A percentile compares a stretch with the other conserved stretches of the same genome.
phyloP scores from a whole-genome alignment of 35 echinoderm and acorn worm species.

The Lytechinus variegatus region DNA sequence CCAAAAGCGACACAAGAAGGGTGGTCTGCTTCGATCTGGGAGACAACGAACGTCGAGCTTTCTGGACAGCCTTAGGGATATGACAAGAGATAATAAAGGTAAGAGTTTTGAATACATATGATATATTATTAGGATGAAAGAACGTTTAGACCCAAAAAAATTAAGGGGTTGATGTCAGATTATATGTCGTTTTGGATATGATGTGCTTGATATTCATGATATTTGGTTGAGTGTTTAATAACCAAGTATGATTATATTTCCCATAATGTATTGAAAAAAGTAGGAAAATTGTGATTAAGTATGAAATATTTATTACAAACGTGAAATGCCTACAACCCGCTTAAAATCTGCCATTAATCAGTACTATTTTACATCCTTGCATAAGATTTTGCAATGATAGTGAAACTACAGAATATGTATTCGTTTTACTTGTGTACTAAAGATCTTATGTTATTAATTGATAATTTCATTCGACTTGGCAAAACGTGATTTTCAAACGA shows the following conservation, averaged over 20 bases:
- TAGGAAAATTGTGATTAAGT: no score
- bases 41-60: conserved; percentile 35
- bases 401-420: no score
- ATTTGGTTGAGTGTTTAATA: no score
- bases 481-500: background rate
- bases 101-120: background rate
- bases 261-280: no score
- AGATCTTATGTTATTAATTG: background rate
- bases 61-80: conserved; percentile 27
- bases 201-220: no score
- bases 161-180: no score
- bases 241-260: no score
- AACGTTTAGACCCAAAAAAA: no score
- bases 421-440: background rate
- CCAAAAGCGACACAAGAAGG: conserved; percentile 38
- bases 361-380: background rate
- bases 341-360: background rate
- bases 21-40: background rate
- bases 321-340: no score
- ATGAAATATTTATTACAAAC: no score
- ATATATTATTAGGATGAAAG: background rate
- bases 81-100: conserved; percentile 50
- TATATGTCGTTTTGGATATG: no score
- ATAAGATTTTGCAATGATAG: no score
- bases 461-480: background rate